Evolutionary conservation across 1,140 invertebrate species (phyloP), one percentile per base, ranked within the genome.

Genomic region (Drosophila kepulauana): DNA sequence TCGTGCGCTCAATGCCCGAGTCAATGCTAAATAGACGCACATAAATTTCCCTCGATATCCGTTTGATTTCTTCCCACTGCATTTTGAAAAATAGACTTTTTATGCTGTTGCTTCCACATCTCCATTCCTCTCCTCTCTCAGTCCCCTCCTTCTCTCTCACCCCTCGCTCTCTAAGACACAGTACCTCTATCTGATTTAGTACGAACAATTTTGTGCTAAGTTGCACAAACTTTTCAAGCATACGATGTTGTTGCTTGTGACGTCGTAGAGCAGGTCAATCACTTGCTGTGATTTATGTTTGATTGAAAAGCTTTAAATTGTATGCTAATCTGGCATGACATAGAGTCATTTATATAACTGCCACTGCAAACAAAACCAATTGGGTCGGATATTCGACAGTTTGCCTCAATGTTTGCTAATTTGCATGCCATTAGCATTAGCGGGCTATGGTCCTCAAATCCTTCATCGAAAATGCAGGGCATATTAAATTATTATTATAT

Each of bases 1-100:
- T 88, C 85, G 77, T 84, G 80, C 84, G 73, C 82, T 85, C 81
- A 52, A 54, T 78, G 48, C 56, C 56, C 64, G 62, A 69, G 78
- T 82, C 69, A 75, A 78, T 88, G 69, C 79, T 81, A 88, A 88
- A 88, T 88, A 87, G 82, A 88, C 81, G 84, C 84, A 88, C 84
- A 88, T 87, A 88, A 88, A 87, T 87, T 84, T 87, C 45, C 82
- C 59, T 16, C 62, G 70, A 81, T 86, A 70, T 75, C 74, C 82
- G 75, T 74, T 78, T 71, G 81, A 81, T 86, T 85, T 78, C 74
- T 65, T 75, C 35, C 69, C 65, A 73, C 74, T 81, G 82, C 75
- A 82, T 86, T 87, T 84, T 84, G 84, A 88, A 89, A 88, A 88
- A 84, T 89, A 75, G 77, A 72, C 75, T 80, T 78, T 80, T 79